Percentiles rank a stretch among this genome's conserved stretches.
phyloP scores from a whole-genome alignment of 2,888 invertebrate species.

The Luffia ferchaultella region DNA sequence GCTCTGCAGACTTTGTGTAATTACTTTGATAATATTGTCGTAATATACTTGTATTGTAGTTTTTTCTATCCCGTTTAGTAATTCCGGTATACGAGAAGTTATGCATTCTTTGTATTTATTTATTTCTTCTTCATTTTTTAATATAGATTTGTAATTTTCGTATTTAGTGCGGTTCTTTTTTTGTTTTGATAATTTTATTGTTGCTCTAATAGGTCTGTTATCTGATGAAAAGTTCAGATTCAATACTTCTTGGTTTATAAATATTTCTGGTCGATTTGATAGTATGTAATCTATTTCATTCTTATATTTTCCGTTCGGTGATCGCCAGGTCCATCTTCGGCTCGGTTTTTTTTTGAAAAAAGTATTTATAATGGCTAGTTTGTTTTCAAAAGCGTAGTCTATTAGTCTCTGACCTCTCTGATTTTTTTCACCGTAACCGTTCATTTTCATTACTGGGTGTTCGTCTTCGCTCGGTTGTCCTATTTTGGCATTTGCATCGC shows the following conservation, averaged over 20 bases:
- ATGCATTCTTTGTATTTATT: conserved; percentile 1
- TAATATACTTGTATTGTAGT: background rate
- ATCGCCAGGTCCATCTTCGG: conserved; percentile 11
- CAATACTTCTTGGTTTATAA: conserved; percentile 1
- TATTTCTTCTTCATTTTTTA: conserved; percentile 1
- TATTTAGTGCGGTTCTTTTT: conserved; percentile 3
- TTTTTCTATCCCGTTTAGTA: background rate
- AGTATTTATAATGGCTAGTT: conserved; percentile 3
- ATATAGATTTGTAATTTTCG: background rate
- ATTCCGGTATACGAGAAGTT: background rate
- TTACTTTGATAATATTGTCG: background rate
- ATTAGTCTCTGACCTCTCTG: conserved; percentile 4
- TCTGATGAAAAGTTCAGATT: conserved; percentile 1
- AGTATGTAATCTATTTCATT: conserved; percentile 7
- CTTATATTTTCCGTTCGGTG: conserved; percentile 5
- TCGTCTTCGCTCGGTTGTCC: conserved; percentile 7
- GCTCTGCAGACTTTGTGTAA: background rate
- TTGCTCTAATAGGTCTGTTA: background rate
- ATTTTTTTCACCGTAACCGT: background rate
- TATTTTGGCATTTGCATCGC: conserved; percentile 10
- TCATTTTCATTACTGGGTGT: conserved; percentile 4
- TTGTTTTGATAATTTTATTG: background rate
- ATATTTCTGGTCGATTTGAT: background rate
- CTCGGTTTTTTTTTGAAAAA: conserved; percentile 4
- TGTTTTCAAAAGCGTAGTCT: conserved; percentile 6